Conservation (phyloP, 1,140 invertebrate genomes). For the Stegodyphus mimosarum region DNA sequence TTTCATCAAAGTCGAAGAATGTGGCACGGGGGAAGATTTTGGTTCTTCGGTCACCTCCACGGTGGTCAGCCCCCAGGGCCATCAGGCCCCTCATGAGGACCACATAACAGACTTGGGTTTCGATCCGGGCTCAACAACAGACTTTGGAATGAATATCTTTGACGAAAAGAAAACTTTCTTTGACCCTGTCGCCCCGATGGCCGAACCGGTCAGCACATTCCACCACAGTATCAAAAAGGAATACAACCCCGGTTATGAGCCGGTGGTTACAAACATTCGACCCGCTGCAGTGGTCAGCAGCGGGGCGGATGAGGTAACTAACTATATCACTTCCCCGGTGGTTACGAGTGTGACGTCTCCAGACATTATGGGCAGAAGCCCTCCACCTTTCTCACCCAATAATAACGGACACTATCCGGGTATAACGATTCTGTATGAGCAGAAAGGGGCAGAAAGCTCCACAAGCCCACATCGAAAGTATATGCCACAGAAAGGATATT, state of each 20-base stretch:
- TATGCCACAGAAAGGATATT: conserved; percentile 39
- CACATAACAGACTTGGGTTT: conserved; percentile 38
- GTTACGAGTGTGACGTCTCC: conserved; percentile 43
- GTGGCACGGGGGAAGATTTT: conserved; percentile 45
- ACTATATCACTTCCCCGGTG: conserved; percentile 47
- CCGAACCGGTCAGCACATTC: conserved; percentile 49
- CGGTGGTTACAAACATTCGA: conserved; percentile 37
- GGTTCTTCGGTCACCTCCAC: conserved; percentile 53
- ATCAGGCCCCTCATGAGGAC: background rate
- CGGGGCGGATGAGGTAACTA: conserved; percentile 21
- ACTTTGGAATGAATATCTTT: conserved; percentile 41
- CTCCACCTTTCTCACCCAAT: conserved; percentile 30
- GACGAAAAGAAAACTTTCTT: conserved; percentile 56
- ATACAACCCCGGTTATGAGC: conserved; percentile 25
- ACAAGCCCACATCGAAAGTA: conserved; percentile 46
- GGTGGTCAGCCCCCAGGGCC: conserved; percentile 50
- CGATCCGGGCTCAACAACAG: conserved; percentile 24
- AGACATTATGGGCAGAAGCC: conserved; percentile 32
- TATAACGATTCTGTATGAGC: conserved; percentile 52
- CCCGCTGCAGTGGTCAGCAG: conserved; percentile 35
- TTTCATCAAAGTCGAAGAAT: conserved; percentile 59
- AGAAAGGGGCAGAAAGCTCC: conserved; percentile 45
- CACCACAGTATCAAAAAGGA: conserved; percentile 43
- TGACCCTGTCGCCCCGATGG: conserved; percentile 48
- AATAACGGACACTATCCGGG: conserved; percentile 35